These are phyloP conservation scores for Avahi laniger DNA, from an alignment of 2,797 vertebrate species.

Conservation along the genomic window DNA sequence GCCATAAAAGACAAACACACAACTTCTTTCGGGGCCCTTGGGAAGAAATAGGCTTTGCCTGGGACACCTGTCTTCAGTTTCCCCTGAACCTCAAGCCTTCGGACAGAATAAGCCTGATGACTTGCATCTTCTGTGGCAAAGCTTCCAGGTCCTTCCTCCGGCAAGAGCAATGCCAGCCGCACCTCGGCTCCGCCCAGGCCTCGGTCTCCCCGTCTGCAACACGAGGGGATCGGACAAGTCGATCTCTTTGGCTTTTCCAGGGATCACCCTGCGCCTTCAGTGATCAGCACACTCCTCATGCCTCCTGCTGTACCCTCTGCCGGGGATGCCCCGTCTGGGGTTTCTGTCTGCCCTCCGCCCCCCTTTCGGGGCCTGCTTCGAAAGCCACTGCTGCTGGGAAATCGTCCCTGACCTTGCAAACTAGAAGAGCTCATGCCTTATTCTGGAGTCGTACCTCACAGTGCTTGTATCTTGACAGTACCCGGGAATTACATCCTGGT, in stretches of 20 bases:
- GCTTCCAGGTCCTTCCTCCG: not conserved
- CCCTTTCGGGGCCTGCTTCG: not conserved
- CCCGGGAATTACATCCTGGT: not conserved
- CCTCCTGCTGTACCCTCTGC: not conserved
- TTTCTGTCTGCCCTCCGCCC: not conserved
- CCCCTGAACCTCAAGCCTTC: not conserved
- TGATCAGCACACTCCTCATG: not conserved
- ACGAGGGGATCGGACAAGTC: not conserved
- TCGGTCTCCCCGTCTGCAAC: not conserved
- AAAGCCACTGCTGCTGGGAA: not conserved
- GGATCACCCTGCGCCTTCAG: not conserved
- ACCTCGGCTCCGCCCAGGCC: not conserved
- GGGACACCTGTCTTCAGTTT: not conserved
- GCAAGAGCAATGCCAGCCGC: not conserved
- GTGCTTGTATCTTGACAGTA: not conserved
- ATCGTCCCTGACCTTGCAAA: not conserved
- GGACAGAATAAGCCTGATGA: not conserved
- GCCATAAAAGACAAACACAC: not conserved
- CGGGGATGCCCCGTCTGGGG: not conserved
- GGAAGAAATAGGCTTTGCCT: not conserved
- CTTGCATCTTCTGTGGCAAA: not conserved
- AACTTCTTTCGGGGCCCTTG: not conserved
- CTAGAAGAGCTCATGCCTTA: not conserved
- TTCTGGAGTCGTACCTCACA: not conserved
- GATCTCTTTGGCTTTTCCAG: not conserved